Evolutionary conservation across 2,888 invertebrate genomes (phyloP).

Genomic region (Branchellion lobata): DNA sequence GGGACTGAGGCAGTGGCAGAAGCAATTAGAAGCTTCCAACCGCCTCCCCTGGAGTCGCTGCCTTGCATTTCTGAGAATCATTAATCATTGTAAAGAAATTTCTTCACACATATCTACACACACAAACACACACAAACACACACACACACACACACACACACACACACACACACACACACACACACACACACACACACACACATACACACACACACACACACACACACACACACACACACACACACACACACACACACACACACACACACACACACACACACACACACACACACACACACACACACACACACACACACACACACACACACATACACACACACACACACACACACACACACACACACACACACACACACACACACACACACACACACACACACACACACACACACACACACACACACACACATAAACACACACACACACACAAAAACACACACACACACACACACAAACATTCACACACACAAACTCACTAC

Average conservation of each 20-base stretch:
- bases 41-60: too few relatives aligned
- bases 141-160: conserved; percentile 13
- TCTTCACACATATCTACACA: background rate
- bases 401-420: background rate
- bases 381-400: background rate
- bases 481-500: background rate
- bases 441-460: background rate
- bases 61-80: too few relatives aligned
- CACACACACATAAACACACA: background rate
- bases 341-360: background rate
- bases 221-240: background rate
- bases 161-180: conserved; percentile 23
- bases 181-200: conserved; percentile 9
- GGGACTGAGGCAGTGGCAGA: too few relatives aligned
- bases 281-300: background rate
- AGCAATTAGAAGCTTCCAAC: too few relatives aligned
- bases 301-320: background rate
- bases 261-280: background rate
- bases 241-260: background rate
- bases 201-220: background rate
- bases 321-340: background rate
- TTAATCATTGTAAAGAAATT: too few relatives aligned
- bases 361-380: background rate
- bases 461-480: background rate
- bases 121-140: background rate